Conservation (phyloP, 1,140 invertebrate species). For the Cotesia chilonis region DNA sequence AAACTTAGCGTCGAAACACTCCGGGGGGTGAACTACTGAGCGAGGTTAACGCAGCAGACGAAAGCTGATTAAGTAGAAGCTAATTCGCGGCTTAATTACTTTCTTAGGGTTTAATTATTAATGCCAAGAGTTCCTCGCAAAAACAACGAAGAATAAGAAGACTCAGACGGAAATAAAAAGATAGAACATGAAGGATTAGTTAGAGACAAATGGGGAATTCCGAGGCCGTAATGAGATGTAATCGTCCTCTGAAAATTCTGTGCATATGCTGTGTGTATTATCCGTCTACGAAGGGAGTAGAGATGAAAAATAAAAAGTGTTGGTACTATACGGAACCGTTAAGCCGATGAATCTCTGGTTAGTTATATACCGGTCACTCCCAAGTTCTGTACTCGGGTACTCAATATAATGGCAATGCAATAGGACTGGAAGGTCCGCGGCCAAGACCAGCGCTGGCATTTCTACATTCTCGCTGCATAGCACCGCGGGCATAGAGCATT, state of each 20-base stretch:
- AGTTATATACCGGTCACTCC: constrained; percentile 19
- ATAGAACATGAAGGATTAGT: background rate
- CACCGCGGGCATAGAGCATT: constrained; percentile 41
- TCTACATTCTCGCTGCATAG: constrained; percentile 47
- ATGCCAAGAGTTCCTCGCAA: too few relatives aligned
- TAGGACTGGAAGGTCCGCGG: constrained; percentile 29
- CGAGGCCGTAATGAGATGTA: constrained; percentile 1
- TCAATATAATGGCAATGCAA: constrained; percentile 1
- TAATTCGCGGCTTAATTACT: background rate
- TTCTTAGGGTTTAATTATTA: background rate
- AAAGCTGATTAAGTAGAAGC: background rate
- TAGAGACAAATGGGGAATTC: constrained; percentile 18
- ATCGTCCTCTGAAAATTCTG: constrained; percentile 9
- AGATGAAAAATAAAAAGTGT: constrained; percentile 1
- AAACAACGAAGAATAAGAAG: too few relatives aligned
- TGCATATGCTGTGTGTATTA: too few relatives aligned
- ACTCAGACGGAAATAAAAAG: too few relatives aligned
- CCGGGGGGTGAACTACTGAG: too few relatives aligned
- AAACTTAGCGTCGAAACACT: too few relatives aligned
- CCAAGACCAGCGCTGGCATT: constrained; percentile 35
- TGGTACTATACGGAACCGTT: background rate
- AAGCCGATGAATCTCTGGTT: background rate
- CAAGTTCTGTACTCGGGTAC: constrained; percentile 26
- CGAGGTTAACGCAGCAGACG: too few relatives aligned
- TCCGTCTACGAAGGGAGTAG: too few relatives aligned